Percentiles rank a stretch among this genome's conserved stretches.
phyloP scores from a whole-genome alignment of 2,113 vertebrate species.

The Ondatra zibethicus region DNA sequence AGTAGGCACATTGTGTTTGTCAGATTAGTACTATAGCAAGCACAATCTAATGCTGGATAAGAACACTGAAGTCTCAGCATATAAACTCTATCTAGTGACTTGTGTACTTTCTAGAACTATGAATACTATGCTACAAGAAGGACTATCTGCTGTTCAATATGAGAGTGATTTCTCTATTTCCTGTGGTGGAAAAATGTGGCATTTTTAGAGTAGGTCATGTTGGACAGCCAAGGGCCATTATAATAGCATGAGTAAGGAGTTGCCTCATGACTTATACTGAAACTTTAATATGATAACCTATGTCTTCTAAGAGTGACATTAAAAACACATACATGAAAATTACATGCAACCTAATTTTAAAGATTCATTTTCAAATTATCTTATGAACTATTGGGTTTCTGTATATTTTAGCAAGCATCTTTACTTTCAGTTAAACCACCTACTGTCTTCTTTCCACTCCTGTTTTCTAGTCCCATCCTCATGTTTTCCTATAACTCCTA shows the following conservation, averaged over 20 bases:
- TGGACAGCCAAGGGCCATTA: background rate
- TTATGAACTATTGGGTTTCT: background rate
- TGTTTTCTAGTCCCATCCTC: background rate
- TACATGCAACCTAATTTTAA: background rate
- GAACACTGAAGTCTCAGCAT: background rate
- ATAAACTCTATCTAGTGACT: no score
- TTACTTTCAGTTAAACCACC: background rate
- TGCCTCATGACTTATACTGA: background rate
- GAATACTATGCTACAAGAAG: background rate
- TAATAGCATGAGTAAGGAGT: background rate
- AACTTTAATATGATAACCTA: background rate
- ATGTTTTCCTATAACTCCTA: background rate
- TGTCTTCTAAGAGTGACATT: background rate
- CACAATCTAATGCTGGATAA: background rate
- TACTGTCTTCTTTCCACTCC: background rate
- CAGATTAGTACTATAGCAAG: background rate
- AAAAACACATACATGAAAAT: background rate
- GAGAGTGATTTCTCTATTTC: background rate
- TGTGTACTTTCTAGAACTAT: background rate
- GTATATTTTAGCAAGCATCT: background rate
- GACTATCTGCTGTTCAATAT: background rate
- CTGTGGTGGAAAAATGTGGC: background rate
- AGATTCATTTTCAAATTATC: background rate
- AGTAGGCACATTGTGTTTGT: background rate
- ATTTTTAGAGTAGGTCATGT: background rate